phyloP scores from a whole-genome alignment of 2,113 vertebrate genomes.

The Chaetorhynchus papuensis region DNA sequence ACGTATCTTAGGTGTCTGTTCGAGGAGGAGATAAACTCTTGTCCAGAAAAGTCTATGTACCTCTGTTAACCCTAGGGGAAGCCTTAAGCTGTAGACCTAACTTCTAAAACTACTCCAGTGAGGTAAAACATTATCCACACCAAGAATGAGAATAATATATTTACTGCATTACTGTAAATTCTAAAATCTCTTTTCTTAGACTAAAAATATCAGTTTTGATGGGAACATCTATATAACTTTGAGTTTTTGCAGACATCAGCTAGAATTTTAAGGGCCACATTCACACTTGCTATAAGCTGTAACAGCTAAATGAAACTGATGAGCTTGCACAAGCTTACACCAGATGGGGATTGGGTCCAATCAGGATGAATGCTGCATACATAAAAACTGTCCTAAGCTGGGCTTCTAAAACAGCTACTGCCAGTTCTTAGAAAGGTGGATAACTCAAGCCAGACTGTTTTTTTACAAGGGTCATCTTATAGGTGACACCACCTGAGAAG shows the following conservation, averaged over 20 bases:
- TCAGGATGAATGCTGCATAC: neutral
- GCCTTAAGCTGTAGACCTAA: neutral
- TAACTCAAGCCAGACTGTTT: neutral
- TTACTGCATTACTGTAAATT: neutral
- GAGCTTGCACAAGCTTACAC: neutral
- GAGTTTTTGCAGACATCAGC: constrained; percentile 18
- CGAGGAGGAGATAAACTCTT: neutral
- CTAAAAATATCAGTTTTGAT: neutral
- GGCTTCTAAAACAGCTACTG: neutral
- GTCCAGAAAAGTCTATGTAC: neutral
- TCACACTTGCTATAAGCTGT: neutral
- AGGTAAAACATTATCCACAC: neutral
- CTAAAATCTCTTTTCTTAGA: neutral
- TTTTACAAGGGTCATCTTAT: neutral
- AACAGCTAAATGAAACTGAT: neutral
- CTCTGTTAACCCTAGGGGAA: neutral
- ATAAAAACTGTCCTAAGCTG: neutral
- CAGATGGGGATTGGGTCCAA: neutral
- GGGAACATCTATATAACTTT: neutral
- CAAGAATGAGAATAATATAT: neutral
- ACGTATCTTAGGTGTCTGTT: neutral
- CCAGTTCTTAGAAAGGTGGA: neutral
- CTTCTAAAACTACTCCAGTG: neutral
- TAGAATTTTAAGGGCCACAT: neutral
- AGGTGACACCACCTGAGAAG: neutral